Evolutionary conservation across 2,888 invertebrate genomes (phyloP).

Genomic region (Agapetus fuscipes): DNA sequence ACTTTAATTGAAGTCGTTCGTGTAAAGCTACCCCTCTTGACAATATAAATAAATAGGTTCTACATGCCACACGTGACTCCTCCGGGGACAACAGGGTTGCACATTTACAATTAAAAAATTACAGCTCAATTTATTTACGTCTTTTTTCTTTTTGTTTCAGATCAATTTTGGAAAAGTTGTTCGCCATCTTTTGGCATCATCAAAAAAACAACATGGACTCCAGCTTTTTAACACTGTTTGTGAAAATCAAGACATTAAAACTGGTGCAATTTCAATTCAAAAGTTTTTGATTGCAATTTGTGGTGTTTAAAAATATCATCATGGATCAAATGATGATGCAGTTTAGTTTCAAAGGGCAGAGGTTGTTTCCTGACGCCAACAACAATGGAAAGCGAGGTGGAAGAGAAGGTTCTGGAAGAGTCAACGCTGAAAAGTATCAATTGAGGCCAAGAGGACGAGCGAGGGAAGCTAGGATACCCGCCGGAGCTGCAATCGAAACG

Average conservation of each 20-base stretch:
- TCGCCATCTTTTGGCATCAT: too few species aligned
- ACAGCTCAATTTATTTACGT: background rate
- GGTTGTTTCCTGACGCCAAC: slow-evolving; percentile 20
- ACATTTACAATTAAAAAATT: background rate
- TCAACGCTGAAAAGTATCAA: slow-evolving; percentile 39
- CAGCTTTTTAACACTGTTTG: too few species aligned
- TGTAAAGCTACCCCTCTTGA: too few species aligned
- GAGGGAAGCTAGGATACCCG: slow-evolving; percentile 33
- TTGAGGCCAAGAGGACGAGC: slow-evolving; percentile 39
- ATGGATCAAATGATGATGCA: slow-evolving; percentile 22
- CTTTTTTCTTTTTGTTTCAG: background rate
- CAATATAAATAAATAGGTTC: too few species aligned
- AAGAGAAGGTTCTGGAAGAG: slow-evolving; percentile 7
- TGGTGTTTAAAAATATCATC: too few species aligned
- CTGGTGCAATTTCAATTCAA: too few species aligned
- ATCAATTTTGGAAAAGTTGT: background rate
- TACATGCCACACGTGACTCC: too few species aligned
- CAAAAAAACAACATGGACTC: too few species aligned
- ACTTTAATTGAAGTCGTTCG: too few species aligned
- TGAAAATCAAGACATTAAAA: too few species aligned
- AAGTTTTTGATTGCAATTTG: too few species aligned
- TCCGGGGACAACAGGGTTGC: too few species aligned
- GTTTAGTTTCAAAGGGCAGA: slow-evolving; percentile 20
- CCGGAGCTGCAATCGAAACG: slow-evolving; percentile 6
- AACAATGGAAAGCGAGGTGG: slow-evolving; percentile 18